Evolutionary conservation across 2,888 invertebrate genomes (phyloP).

Genomic region (Brachylomia viminalis): DNA sequence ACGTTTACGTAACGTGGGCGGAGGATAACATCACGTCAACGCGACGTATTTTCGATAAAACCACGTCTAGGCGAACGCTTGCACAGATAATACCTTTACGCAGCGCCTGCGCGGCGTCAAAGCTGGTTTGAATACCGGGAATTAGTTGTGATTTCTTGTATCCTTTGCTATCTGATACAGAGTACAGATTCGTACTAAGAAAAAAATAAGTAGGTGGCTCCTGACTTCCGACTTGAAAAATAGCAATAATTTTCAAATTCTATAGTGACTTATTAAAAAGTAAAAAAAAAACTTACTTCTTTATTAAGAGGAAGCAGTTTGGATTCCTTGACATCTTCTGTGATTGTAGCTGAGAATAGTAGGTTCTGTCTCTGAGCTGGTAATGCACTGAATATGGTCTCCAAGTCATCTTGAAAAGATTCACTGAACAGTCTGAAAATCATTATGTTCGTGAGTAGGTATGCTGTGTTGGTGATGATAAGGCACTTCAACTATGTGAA

Average conservation of each 20-base stretch:
- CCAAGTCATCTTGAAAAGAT: constrained; percentile 95
- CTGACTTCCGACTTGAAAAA: neutral
- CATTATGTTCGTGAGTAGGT: neutral
- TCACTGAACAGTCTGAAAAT: constrained; percentile 91
- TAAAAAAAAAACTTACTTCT: constrained; percentile 89
- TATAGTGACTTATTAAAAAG: neutral
- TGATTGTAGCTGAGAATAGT: constrained; percentile 98
- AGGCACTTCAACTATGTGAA: too few species aligned
- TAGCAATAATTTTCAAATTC: neutral
- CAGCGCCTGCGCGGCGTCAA: neutral
- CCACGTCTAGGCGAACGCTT: too few species aligned
- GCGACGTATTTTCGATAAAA: too few species aligned
- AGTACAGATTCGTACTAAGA: too few species aligned
- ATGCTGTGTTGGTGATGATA: neutral
- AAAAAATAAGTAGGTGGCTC: too few species aligned
- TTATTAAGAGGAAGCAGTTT: constrained; percentile 91
- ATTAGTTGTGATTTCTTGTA: neutral
- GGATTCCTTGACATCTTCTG: constrained; percentile 94
- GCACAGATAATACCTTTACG: neutral
- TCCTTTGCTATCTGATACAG: too few species aligned
- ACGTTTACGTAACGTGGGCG: neutral
- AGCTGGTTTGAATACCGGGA: neutral
- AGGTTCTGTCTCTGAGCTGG: constrained; percentile 96
- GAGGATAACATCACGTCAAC: neutral
- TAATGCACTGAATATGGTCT: constrained; percentile 94